A percentile compares a stretch with the other conserved stretches of the same genome.
Conservation (phyloP, 2,797 vertebrate genomes). For the Anableps anableps region DNA sequence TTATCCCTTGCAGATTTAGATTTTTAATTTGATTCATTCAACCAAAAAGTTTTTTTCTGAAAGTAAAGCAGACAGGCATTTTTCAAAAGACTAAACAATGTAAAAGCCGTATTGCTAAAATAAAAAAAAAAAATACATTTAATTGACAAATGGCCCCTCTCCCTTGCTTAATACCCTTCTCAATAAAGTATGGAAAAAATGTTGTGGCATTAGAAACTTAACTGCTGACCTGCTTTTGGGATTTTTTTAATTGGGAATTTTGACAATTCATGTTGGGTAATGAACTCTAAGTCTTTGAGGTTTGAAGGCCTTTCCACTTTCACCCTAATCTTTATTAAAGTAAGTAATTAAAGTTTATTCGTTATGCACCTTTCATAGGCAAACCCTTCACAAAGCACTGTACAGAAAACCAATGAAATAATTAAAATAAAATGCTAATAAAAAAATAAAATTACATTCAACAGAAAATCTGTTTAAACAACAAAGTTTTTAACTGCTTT, state of each 20-base stretch:
- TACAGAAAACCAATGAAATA: too few species aligned
- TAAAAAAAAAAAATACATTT: not conserved
- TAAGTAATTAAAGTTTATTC: too few species aligned
- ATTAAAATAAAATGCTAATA: too few species aligned
- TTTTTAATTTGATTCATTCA: not conserved
- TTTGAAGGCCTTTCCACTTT: too few species aligned
- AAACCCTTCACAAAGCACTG: too few species aligned
- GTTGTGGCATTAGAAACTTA: not conserved
- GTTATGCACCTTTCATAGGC: too few species aligned
- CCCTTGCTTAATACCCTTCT: not conserved
- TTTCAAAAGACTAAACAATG: not conserved
- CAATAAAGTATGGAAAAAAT: not conserved
- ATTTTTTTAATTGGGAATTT: not conserved
- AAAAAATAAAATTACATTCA: not conserved
- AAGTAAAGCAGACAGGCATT: not conserved
- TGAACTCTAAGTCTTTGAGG: too few species aligned
- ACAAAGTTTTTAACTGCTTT: not conserved
- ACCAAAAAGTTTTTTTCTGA: not conserved
- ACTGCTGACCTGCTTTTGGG: not conserved
- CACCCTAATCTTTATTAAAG: too few species aligned
- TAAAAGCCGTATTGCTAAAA: not conserved
- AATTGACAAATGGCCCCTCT: not conserved
- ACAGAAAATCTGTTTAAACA: not conserved
- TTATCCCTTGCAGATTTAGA: not conserved
- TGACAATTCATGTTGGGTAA: too few species aligned